Conservation (phyloP, 2,797 vertebrate species). For the Myotis vivesi region DNA sequence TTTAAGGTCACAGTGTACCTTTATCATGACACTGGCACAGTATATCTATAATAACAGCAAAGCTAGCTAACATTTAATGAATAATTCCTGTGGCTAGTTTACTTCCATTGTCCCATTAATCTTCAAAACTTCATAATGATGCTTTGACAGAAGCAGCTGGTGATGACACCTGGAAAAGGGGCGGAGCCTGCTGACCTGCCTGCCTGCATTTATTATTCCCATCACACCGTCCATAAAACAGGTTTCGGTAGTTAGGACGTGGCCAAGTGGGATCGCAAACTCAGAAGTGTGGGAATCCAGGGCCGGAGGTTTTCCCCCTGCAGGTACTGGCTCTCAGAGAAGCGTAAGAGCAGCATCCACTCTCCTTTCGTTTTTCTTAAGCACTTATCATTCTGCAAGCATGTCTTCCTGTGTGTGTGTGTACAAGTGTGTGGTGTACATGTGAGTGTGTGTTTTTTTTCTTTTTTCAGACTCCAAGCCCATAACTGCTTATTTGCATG, state of each 20-base stretch:
- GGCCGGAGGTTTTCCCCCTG: background rate
- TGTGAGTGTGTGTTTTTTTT: background rate
- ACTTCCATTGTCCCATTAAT: slow-evolving; percentile 43
- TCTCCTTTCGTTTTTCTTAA: background rate
- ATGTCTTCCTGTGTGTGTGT: too few relatives aligned
- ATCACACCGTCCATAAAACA: slow-evolving; percentile 44
- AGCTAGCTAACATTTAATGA: slow-evolving; percentile 58
- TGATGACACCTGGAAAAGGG: background rate
- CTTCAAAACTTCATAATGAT: slow-evolving; percentile 47
- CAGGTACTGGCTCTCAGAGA: background rate
- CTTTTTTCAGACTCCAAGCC: background rate
- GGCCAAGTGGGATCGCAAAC: background rate
- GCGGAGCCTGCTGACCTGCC: background rate
- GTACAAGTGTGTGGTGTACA: too few relatives aligned
- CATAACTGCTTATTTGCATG: background rate
- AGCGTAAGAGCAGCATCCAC: rapidly evolving
- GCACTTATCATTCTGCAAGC: background rate
- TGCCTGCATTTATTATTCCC: slow-evolving; percentile 34
- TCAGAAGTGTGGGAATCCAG: background rate
- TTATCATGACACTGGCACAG: slow-evolving; percentile 49
- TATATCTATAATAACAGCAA: background rate
- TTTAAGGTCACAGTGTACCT: slow-evolving; percentile 61
- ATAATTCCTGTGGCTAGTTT: slow-evolving; percentile 50
- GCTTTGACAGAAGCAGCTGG: background rate
- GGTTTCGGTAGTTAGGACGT: background rate